These are phyloP conservation scores for Drosophila hawaiiensis DNA, from an alignment of 2,888 invertebrate genomes.

Conservation along the genomic window DNA sequence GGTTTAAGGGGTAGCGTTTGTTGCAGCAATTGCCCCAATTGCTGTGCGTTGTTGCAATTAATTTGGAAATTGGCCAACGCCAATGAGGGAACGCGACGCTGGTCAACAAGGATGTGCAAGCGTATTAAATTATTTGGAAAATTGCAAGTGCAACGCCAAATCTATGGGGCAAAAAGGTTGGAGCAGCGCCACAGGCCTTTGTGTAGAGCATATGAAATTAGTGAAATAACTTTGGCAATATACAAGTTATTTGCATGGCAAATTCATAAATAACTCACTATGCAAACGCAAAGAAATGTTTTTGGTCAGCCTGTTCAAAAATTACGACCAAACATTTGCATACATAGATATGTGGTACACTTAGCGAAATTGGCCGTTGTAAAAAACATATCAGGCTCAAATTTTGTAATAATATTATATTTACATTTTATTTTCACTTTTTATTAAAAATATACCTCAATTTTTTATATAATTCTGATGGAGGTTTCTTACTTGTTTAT, in stretches of 20 bases:
- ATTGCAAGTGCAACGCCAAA: conserved; percentile 48
- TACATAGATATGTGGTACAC: neutral
- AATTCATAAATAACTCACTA: conserved; percentile 56
- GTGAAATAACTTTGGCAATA: conserved; percentile 27
- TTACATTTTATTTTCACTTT: neutral
- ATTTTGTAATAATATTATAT: neutral
- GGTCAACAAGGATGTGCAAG: neutral
- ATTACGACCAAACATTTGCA: conserved; percentile 15
- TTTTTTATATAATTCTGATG: neutral
- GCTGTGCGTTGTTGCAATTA: conserved; percentile 62
- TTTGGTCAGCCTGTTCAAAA: conserved; percentile 10
- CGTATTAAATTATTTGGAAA: conserved; percentile 71
- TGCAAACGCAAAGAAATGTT: conserved; percentile 31
- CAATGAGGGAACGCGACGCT: conserved; percentile 34
- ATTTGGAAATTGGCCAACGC: conserved; percentile 72
- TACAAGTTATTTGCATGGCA: conserved; percentile 55
- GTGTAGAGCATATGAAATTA: conserved; percentile 19
- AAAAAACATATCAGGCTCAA: neutral
- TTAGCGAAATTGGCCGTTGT: neutral
- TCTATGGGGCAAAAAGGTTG: neutral
- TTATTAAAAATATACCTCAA: neutral
- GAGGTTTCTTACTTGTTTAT: no score
- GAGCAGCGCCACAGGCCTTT: neutral
- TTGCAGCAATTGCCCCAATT: conserved; percentile 17
- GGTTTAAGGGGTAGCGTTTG: neutral